Percentiles rank a stretch among this genome's conserved stretches.
These are phyloP conservation scores for Macropis europaea DNA, from an alignment of 2,888 invertebrate genomes.

Conservation along the genomic window DNA sequence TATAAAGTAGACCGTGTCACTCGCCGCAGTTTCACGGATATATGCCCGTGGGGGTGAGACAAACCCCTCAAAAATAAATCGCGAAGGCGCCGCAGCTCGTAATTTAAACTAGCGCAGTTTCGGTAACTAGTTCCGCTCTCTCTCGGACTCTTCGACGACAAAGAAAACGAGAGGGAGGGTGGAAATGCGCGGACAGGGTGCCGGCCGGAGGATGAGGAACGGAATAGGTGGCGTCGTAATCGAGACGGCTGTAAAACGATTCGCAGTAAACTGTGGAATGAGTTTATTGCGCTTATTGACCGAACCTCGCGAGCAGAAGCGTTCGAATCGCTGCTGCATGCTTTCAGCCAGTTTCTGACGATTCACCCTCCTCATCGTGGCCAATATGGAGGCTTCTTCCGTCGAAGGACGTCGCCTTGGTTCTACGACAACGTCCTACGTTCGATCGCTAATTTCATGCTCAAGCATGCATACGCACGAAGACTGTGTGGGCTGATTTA, in stretches of 20 bases:
- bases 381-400: constrained; percentile 68
- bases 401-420: not conserved
- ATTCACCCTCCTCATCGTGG: constrained; percentile 48
- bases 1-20: constrained; percentile 56
- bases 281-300: constrained; percentile 79
- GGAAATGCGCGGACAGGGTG: too few species aligned
- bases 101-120: constrained; percentile 79
- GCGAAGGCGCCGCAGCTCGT: constrained; percentile 73
- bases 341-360: constrained; percentile 34
- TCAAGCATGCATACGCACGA: too few species aligned
- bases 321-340: constrained; percentile 52
- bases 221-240: constrained; percentile 69
- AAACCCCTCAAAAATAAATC: constrained; percentile 73
- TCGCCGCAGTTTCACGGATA: constrained; percentile 44
- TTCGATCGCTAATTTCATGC: not conserved
- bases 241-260: constrained; percentile 78
- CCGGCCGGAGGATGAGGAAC: constrained; percentile 44
- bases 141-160: constrained; percentile 36
- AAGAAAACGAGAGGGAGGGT: constrained; percentile 44
- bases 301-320: constrained; percentile 56
- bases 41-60: constrained; percentile 1
- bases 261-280: constrained; percentile 78
- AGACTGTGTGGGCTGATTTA: too few species aligned
- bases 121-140: constrained; percentile 76
- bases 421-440: not conserved